These are phyloP conservation scores for Poecilobothrus nobilitatus DNA, from an alignment of 2,888 invertebrate genomes.

Conservation along the genomic window DNA sequence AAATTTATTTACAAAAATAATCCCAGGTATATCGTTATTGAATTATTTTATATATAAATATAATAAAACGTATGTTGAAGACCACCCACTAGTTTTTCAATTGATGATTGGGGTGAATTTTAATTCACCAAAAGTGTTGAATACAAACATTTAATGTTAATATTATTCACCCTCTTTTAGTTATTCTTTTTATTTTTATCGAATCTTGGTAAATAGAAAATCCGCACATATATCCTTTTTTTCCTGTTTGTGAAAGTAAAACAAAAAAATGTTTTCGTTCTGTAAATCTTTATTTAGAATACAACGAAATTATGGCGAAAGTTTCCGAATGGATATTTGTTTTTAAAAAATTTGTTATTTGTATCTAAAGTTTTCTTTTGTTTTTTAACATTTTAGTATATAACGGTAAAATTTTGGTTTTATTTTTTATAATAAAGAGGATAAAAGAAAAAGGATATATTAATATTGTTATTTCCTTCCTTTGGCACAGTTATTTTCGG, in stretches of 20 bases:
- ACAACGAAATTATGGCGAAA: neutral
- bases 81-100: neutral
- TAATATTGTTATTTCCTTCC: constrained; percentile 5
- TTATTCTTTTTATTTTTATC: neutral
- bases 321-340: neutral
- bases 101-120: constrained; percentile 6
- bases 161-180: neutral
- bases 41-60: neutral
- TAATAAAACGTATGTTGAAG: neutral
- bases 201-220: neutral
- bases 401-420: neutral
- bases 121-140: constrained; percentile 3
- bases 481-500: constrained; percentile 7
- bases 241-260: neutral
- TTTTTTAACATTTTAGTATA: neutral
- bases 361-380: neutral
- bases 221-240: neutral
- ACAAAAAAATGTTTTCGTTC: neutral
- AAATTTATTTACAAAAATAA: neutral
- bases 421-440: neutral
- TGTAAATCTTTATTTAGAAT: neutral
- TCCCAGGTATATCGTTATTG: neutral
- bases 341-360: neutral
- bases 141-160: neutral
- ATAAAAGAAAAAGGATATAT: neutral